Base-by-base conservation (phyloP, 2,113 vertebrate species). In the Rhinogobius similis region DNA sequence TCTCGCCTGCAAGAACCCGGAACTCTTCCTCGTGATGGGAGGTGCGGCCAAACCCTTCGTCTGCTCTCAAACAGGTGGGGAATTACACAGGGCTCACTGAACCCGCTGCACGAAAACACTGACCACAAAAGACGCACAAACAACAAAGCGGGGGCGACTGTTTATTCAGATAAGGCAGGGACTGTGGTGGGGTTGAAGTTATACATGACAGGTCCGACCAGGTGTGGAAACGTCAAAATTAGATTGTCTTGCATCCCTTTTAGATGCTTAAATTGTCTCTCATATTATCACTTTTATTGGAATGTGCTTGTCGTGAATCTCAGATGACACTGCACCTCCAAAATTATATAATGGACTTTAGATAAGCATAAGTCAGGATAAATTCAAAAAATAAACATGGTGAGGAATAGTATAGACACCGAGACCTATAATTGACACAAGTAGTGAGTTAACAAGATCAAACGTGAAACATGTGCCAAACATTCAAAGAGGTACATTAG, bases 151-250 rank as follows among this genome's bases (percentile, higher is more conserved):
- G 2, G 0, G 16, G 43, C 18, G 10, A 1, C 3, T 3, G 68
- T 74, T 90, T 90, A 89, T 90, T 90, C 61, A 20, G 65, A 18
- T 62, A 78, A 85, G 77, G 81, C 68, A 74, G 72, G 68, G 73
- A 59, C 67, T 65, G 78, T 67, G 84, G 69, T 68, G 18, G 65
- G 53, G 4, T 62, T 74, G 73, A 29, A 58, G 59, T 4, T 20
- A 55, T 52, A 6, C 69, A 74, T 48, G 68, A 59, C 77, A 79
- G 68, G 39, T 23, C 58, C 68, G 62, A 63, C 70, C 83, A 83
- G 75, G 59, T 41, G 65, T 63, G 78, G 78, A 67, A 62, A 56
- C 52, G 20, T 2, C n/a, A n/a, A n/a, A n/a, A 6, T 66, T 53
- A 11, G n/a, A 77, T 1, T 6, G 46, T 7, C n/a, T n/a, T 36